Evolutionary conservation across 1,140 invertebrate genomes (phyloP).

Genomic region (Mylabris phalerata): DNA sequence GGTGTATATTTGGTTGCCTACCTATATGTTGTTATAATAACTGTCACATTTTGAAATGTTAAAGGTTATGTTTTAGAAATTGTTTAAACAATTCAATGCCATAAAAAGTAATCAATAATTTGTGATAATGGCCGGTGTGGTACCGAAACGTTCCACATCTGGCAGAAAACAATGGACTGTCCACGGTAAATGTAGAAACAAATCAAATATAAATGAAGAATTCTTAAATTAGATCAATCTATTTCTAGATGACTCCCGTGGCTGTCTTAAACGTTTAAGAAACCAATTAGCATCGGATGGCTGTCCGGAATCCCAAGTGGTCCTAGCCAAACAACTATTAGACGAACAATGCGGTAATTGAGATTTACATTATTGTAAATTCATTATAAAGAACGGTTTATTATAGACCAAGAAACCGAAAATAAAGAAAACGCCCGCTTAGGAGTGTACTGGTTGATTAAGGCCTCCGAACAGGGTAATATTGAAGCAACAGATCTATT

Average conservation of each 20-base stretch:
- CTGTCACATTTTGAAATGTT: no score
- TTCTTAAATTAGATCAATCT: neutral
- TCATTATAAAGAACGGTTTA: conserved; percentile 1
- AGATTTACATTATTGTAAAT: conserved; percentile 8
- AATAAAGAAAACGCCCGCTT: conserved; percentile 56
- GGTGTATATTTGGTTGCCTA: no score
- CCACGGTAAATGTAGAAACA: conserved; percentile 33
- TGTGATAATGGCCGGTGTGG: conserved; percentile 36
- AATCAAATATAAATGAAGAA: neutral
- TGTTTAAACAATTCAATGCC: no score
- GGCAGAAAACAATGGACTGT: conserved; percentile 41
- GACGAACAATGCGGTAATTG: conserved; percentile 60
- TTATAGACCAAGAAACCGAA: conserved; percentile 48
- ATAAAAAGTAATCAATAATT: no score
- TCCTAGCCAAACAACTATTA: conserved; percentile 66
- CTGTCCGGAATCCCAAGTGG: conserved; percentile 72
- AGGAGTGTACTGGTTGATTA: conserved; percentile 82
- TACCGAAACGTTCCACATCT: conserved; percentile 37
- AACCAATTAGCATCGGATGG: conserved; percentile 72
- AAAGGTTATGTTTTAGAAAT: no score
- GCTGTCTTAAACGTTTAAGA: conserved; percentile 57
- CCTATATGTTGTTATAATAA: no score
- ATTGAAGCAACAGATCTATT: conserved; percentile 75
- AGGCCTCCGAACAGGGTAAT: conserved; percentile 84
- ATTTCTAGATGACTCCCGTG: conserved; percentile 56